phyloP scores from a whole-genome alignment of 2,888 invertebrate genomes.

The Rhamnusium bicolor region DNA sequence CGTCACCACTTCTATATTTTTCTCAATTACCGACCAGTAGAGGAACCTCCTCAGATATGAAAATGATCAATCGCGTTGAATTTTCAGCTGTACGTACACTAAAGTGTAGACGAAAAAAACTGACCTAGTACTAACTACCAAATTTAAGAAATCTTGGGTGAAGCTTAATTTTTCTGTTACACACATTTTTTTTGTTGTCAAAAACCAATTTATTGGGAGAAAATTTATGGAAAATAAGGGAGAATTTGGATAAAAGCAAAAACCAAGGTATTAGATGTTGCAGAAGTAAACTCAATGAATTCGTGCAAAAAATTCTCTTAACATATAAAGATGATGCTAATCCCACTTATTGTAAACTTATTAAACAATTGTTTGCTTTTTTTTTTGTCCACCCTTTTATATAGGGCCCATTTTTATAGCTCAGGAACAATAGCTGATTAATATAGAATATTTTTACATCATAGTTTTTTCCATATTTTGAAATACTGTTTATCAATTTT shows the following conservation, averaged over 20 bases:
- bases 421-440: background rate
- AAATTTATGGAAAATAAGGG: background rate
- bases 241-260: too few species aligned
- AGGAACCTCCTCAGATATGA: too few species aligned
- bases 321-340: background rate
- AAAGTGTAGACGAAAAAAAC: too few species aligned
- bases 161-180: background rate
- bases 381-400: background rate
- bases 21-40: too few species aligned
- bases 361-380: background rate
- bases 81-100: too few species aligned
- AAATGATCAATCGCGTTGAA: too few species aligned
- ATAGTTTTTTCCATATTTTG: background rate
- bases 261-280: background rate
- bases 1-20: too few species aligned
- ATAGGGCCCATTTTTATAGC: background rate
- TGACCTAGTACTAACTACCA: background rate
- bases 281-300: background rate
- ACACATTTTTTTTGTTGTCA: background rate
- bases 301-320: background rate
- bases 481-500: slow-evolving; percentile 49
- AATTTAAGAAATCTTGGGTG: background rate
- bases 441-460: background rate
- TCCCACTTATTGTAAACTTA: background rate
- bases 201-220: background rate